phyloP scores from a whole-genome alignment of 2,797 vertebrate species.

The Gouania willdenowi region DNA sequence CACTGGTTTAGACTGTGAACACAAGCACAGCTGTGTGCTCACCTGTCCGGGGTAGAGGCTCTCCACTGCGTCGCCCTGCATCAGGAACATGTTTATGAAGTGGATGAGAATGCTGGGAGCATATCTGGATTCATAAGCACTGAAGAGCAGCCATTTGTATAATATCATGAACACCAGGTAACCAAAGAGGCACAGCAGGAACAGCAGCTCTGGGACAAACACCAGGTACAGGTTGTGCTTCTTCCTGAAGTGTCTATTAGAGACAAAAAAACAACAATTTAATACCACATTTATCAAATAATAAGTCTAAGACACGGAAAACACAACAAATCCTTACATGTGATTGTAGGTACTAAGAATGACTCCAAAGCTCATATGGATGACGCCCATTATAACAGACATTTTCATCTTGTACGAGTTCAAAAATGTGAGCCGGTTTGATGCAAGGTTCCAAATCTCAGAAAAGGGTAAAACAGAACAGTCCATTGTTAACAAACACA shows the following conservation, averaged over 20 bases:
- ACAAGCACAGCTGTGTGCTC: conserved; percentile 9
- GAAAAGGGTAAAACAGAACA: neutral
- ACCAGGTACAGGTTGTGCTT: conserved; percentile 86
- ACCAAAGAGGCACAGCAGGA: conserved; percentile 91
- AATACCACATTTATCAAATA: neutral
- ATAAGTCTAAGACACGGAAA: too few relatives aligned
- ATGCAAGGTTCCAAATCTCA: conserved; percentile 96
- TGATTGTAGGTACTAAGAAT: conserved; percentile 90
- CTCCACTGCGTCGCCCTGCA: conserved; percentile 59
- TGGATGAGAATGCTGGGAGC: conserved; percentile 95
- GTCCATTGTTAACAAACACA: too few relatives aligned
- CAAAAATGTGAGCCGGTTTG: conserved; percentile 91
- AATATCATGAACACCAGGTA: conserved; percentile 95
- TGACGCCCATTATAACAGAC: conserved; percentile 92
- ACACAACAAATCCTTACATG: conserved; percentile 77
- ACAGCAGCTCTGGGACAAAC: conserved; percentile 90
- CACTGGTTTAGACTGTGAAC: too few relatives aligned
- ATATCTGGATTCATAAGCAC: conserved; percentile 64
- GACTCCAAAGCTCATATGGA: conserved; percentile 94
- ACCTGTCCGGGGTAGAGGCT: conserved; percentile 88
- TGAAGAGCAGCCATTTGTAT: conserved; percentile 90
- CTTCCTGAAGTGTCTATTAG: conserved; percentile 89
- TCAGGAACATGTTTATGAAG: conserved; percentile 98
- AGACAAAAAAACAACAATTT: neutral
- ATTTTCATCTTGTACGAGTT: conserved; percentile 99